phyloP scores from a whole-genome alignment of 2,888 invertebrate species.

The Scaptomyza flava region DNA sequence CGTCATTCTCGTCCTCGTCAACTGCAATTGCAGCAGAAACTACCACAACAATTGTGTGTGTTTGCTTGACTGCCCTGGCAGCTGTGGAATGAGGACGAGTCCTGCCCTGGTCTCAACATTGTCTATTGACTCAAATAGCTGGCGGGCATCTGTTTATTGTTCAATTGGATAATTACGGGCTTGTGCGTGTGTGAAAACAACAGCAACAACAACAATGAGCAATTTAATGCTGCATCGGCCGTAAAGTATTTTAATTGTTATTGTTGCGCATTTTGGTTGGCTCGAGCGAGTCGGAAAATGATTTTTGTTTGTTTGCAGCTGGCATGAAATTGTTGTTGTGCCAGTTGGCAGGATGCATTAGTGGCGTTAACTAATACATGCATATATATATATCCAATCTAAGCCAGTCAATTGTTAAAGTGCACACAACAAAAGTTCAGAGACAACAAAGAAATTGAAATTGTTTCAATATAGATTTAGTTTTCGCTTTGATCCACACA shows the following conservation, averaged over 20 bases:
- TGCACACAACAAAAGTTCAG: constrained; percentile 11
- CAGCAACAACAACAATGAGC: constrained; percentile 9
- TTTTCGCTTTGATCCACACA: background rate
- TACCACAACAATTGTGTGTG: constrained; percentile 7
- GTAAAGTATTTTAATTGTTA: constrained; percentile 68
- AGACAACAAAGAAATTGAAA: constrained; percentile 17
- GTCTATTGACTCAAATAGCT: constrained; percentile 63
- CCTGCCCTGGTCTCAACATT: constrained; percentile 32
- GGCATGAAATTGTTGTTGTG: constrained; percentile 66
- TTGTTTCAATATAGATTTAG: background rate
- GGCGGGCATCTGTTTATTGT: constrained; percentile 76
- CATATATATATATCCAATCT: constrained; percentile 48
- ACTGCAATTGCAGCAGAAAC: constrained; percentile 19
- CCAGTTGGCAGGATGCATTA: constrained; percentile 63
- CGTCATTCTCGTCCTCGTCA: background rate
- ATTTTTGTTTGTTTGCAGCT: constrained; percentile 59
- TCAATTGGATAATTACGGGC: constrained; percentile 76
- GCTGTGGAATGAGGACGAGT: constrained; percentile 13
- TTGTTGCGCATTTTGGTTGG: constrained; percentile 74
- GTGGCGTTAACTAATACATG: constrained; percentile 58
- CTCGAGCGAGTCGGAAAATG: constrained; percentile 6
- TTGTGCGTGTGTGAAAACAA: constrained; percentile 31
- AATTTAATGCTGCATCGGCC: constrained; percentile 26
- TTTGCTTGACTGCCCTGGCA: constrained; percentile 23
- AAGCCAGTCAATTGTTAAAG: constrained; percentile 43